Evolutionary conservation across 2,888 invertebrate genomes (phyloP), one percentile per base, ranked within the genome.

Genomic region (Orthosia gracilis): DNA sequence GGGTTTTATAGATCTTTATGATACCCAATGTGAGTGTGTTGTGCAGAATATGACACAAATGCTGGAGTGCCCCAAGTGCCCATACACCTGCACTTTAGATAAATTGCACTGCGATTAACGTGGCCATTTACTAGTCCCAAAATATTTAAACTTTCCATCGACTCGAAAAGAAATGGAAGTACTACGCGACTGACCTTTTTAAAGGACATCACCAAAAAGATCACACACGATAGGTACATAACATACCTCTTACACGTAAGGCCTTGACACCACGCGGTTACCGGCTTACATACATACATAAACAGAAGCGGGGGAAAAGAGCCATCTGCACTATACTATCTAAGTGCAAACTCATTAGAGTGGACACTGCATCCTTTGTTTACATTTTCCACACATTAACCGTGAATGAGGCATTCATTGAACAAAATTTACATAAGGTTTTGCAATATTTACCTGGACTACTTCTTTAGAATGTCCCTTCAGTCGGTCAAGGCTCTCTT

Each of bases 401-500:
- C 62, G 58, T 80, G 84, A 80, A 80, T 80, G 59, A 31, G 11
- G 11, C 17, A 50, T 66, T 58, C 64, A 73, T 64, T 63, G 17
- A 40, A 40, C 45, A 68, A 62, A 71, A 71, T 82, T 78, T 62
- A 52, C 59, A 64, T 57, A 57, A 9, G 45, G 62, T 67, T 64
- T 61, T 64, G 55, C 21, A 73, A 84, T 69, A 71, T 72, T 83
- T 90, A 96, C 96, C 94, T 96, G 96, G 65, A 92, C 91, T 54
- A 94, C 92, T 82, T 96, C 96, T 76, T 95, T 96, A 17, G 89
- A 75, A 69, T 92, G 88, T 18, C 91, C 93, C 70, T 87, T 92
- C 55, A 93, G 82, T 74, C 94, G 85, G 73, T 96, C 96, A 66
- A 94, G 86, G 83, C 94, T 95, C 71, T 96, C 96, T 63, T 95